Conservation (phyloP, 2,113 vertebrate species). For the Oreotrochilus melanogaster region DNA sequence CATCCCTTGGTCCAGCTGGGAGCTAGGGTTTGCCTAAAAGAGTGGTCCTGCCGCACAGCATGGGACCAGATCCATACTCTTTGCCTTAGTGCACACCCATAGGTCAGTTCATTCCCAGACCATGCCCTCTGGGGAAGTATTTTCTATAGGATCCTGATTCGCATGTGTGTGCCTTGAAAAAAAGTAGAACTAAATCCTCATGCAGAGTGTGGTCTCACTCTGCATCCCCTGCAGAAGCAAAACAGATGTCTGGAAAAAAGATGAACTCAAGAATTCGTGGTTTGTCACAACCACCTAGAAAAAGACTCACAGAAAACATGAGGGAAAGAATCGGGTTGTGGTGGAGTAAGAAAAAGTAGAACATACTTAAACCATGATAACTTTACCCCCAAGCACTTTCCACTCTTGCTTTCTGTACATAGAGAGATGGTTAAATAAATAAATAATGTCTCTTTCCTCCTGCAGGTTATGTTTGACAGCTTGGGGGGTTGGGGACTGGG, state of each 20-base stretch:
- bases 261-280: not conserved
- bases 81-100: not conserved
- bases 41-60: accelerated
- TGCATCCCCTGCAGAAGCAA: not conserved
- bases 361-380: not conserved
- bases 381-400: not conserved
- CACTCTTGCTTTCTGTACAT: not conserved
- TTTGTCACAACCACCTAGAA: not conserved
- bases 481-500: not conserved
- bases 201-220: not conserved
- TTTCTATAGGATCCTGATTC: not conserved
- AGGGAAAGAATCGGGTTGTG: not conserved
- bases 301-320: not conserved
- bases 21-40: not conserved
- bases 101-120: not conserved
- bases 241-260: not conserved
- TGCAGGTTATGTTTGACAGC: slow-evolving; percentile 24
- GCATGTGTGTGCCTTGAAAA: accelerated
- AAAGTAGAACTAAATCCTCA: not conserved
- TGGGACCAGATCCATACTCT: accelerated
- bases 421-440: slow-evolving; percentile 18
- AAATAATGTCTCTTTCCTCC: not conserved
- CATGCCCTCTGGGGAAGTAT: not conserved
- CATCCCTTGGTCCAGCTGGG: not conserved
- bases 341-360: not conserved